These are phyloP conservation scores for Ranitomeya variabilis DNA, from an alignment of 2,113 vertebrate genomes.

Conservation along the genomic window DNA sequence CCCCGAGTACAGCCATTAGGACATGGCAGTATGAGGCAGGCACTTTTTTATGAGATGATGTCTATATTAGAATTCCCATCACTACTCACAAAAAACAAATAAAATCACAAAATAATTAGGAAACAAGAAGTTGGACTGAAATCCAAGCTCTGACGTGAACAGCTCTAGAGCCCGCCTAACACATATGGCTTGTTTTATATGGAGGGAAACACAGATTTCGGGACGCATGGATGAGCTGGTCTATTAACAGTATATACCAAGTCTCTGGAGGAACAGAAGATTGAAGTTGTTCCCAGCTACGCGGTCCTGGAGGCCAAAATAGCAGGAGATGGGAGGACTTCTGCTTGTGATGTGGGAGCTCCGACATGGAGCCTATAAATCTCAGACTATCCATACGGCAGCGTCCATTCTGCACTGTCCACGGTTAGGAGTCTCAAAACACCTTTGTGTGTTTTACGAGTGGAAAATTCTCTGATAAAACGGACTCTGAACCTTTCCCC, in stretches of 20 bases:
- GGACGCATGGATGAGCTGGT: constrained; percentile 9
- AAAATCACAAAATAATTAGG: neutral
- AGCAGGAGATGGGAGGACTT: neutral
- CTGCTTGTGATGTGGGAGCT: neutral
- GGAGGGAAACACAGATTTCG: neutral
- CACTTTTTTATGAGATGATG: constrained; percentile 3
- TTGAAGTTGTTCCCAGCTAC: neutral
- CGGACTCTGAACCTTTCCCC: no score
- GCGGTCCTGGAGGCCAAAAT: neutral
- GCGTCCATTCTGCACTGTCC: no score
- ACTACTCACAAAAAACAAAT: neutral
- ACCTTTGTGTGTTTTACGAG: no score
- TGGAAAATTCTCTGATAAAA: no score
- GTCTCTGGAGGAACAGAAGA: neutral
- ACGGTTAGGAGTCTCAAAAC: no score
- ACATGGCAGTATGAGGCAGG: neutral
- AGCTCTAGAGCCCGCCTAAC: neutral
- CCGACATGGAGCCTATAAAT: neutral
- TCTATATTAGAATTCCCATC: neutral
- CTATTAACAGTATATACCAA: constrained; percentile 13
- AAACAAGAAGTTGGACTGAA: neutral
- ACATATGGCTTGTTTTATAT: constrained; percentile 29
- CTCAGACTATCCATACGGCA: no score
- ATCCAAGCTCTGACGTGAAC: neutral
- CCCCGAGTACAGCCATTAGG: neutral